Base-by-base conservation (phyloP, 2,113 vertebrate genomes). In the Excalfactoria chinensis region DNA sequence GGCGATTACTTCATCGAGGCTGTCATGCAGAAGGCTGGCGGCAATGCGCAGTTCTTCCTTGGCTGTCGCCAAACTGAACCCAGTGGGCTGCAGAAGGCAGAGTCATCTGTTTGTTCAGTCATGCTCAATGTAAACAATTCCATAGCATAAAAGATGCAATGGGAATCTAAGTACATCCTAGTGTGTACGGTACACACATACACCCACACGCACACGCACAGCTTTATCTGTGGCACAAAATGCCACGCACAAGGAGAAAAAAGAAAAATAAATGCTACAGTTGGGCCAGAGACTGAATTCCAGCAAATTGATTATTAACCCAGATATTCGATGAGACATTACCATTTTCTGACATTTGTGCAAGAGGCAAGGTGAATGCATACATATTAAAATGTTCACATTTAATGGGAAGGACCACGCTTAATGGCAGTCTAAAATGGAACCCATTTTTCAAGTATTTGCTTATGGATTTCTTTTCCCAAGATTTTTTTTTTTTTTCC, bases 391-490 rank as follows among this genome's bases (percentile, higher is more conserved):
- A 98, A 97, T 97, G 97, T 99, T 99, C 99, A 99, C 99, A 99
- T 99, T 98, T 98, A 98, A 98, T 98, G 98, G 99, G 99, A 99
- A 98, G 93, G 98, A 98, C 99, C 97, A 99, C 98, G 85, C 98
- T 97, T 93, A 97, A 98, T 86, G 98, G 98, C 98, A 98, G 98
- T 98, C 98, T 98, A 97, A 98, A 97, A 98, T 97, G 97, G 97
- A 98, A 98, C 97, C 98, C 98, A 98, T 98, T 98, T 98, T 99
- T 99, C 99, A 99, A 99, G 99, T 99, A 99, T 99, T 98, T 97
- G 95, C 95, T 96, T 93, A 97, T 96, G 86, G 95, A 96, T 97
- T 96, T 97, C 94, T 95, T 95, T 89, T 90, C 63, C 94, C 96
- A 91, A 95, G 85, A 93, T 95, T 88, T 9, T 53, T 53, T 53